A percentile compares a stretch with the other conserved stretches of the same genome.
phyloP scores from a whole-genome alignment of 2,113 vertebrate species.

The Gyps fulvus region DNA sequence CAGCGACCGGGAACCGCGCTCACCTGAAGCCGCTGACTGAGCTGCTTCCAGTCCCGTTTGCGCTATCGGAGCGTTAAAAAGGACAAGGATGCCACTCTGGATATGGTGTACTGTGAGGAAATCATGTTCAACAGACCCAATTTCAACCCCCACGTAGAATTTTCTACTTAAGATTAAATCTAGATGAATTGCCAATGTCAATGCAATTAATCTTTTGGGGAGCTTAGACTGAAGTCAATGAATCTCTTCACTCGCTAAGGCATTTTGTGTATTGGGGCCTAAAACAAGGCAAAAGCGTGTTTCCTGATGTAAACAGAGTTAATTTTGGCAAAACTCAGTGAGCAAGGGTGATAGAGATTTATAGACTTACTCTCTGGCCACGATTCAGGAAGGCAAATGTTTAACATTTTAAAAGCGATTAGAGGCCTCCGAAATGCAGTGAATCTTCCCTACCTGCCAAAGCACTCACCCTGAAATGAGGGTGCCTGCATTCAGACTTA shows the following conservation, averaged over 20 bases:
- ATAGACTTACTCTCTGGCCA: slow-evolving; percentile 34
- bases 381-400: slow-evolving; percentile 39
- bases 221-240: not conserved
- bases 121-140: not conserved
- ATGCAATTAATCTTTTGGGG: not conserved
- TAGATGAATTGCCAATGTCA: not conserved
- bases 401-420: slow-evolving; percentile 52
- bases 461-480: not conserved
- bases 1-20: fast-evolving
- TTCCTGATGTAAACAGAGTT: slow-evolving; percentile 21
- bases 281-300: not conserved
- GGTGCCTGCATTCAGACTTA: not conserved
- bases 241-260: not conserved
- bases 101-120: not conserved
- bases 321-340: slow-evolving; percentile 20
- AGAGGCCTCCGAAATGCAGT: slow-evolving; percentile 21
- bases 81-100: not conserved
- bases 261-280: not conserved
- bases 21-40: not conserved
- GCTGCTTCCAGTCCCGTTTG: not conserved
- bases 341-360: slow-evolving; percentile 28
- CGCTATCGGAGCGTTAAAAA: fast-evolving
- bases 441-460: slow-evolving; percentile 42
- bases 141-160: not conserved
- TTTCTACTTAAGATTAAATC: not conserved